Evolutionary conservation across 1,140 invertebrate species (phyloP), one percentile per base, ranked within the genome.

Genomic region (Lysiphlebus fabarum): DNA sequence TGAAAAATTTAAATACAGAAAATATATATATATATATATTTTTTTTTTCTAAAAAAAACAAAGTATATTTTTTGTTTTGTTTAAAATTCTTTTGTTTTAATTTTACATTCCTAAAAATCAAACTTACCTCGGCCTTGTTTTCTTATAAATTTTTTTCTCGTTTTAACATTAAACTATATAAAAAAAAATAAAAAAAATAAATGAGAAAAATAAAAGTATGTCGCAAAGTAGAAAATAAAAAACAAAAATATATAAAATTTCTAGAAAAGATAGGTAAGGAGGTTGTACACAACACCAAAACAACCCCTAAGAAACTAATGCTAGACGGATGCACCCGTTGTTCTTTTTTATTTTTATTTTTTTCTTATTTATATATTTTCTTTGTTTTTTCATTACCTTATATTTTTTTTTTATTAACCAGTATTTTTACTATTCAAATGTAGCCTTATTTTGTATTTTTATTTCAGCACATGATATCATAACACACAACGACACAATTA

Each of bases 201-300:
- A 26, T 26, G n/a, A n/a, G n/a, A 65, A 67, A 66, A 66, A 67
- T 62, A 68, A 64, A 68, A 69, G 67, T 69, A 65, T 61, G 58
- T 66, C 62, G 63, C 65, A 67, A 67, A 69, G 67, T 69, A 62
- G 67, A 67, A 67, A 64, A 69, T 70, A 66, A 69, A 69, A 70
- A 64, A 59, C 58, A 51, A 41, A 44, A 56, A 42, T 57, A 43
- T 57, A 54, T 58, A 45, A 55, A 56, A 50, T 44, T 44, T 7
- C 33, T 37, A 17, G n/a, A 26, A 26, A 26, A 26, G 2, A 26
- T 26, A 26, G 17, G 17, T 26, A 17, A 48, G 34, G 45, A 38
- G 49, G 37, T 58, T 49, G 37, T 54, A 43, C 56, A 36, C 10
- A 38, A 56, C 48, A 26, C 17, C 17, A 26, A 26, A 54, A 60